Evolutionary conservation across 2,888 invertebrate species (phyloP), one percentile per base, ranked within the genome.

Genomic region (Masnerella sp.): DNA sequence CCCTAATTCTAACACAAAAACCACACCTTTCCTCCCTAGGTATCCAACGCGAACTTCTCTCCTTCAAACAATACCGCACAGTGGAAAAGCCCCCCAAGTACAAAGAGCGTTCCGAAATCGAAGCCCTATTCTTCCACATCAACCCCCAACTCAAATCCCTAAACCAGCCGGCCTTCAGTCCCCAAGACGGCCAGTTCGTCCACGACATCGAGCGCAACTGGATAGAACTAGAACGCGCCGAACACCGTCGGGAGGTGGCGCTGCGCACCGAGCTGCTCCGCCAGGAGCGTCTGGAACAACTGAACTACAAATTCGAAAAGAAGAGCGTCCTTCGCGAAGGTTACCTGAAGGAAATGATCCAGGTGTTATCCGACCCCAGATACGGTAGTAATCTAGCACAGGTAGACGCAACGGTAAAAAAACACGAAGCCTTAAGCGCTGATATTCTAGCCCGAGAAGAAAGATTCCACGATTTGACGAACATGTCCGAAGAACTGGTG

Each of bases 1-100:
- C n/a, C n/a, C n/a, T n/a, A n/a, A n/a, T n/a, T n/a, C n/a, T n/a
- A n/a, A n/a, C n/a, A n/a, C n/a, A n/a, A n/a, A n/a, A n/a, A n/a
- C n/a, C n/a, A n/a, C n/a, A n/a, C n/a, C n/a, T n/a, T n/a, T n/a
- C n/a, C 89, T 94, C 96, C 0, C 88, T 98, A 87, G 98, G 96
- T 49, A 98, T 99, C 79, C 98, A 98, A 88, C 91, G 94, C 38
- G 93, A 98, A 82, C 88, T 99, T 79, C 88, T 95, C 58, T 90
- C 93, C 32, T 99, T 99, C 89, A 99, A 98, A 82, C 94, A 96
- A 85, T 99, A 99, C 88, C 90, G 98, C 79, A 98, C 97, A 0
- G 93, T 96, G 43, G 99, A 99, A 88, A 99, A 99, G 88, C 99
- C 99, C 5, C 98, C 98, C 75, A 99, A 97, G 93, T 98, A 98